phyloP scores from a whole-genome alignment of 2,797 vertebrate genomes.

The Naso thynnoides region DNA sequence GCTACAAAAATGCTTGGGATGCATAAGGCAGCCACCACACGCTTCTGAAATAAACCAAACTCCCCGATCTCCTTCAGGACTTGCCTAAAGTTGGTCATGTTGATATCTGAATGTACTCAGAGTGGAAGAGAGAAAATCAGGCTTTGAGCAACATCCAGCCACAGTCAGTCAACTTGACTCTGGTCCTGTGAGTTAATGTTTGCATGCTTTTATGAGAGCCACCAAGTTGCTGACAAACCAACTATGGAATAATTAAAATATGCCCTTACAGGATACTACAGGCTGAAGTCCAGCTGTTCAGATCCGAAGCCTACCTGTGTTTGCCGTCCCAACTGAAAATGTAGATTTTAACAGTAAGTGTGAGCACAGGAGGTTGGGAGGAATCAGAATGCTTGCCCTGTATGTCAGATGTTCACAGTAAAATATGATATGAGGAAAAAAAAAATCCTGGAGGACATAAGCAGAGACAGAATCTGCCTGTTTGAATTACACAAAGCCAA shows the following conservation, averaged over 20 bases:
- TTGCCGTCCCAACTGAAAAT: background rate
- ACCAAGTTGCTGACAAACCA: constrained; percentile 19
- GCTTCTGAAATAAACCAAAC: constrained; percentile 89
- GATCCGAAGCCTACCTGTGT: too few relatives aligned
- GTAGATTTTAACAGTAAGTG: background rate
- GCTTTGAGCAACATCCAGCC: background rate
- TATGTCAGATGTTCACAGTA: background rate
- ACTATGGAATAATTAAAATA: background rate
- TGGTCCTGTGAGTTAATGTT: constrained; percentile 64
- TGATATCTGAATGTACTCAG: background rate
- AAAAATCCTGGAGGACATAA: background rate
- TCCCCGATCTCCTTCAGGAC: constrained; percentile 85
- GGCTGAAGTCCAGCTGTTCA: constrained; percentile 46
- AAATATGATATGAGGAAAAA: background rate
- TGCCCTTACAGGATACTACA: constrained; percentile 1
- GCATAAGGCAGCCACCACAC: constrained; percentile 79
- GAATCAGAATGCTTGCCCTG: too few relatives aligned
- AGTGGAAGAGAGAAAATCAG: background rate
- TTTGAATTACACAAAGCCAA: too few relatives aligned
- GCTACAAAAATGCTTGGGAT: constrained; percentile 78
- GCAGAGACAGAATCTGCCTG: background rate
- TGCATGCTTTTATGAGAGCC: constrained; percentile 42
- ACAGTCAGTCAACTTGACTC: background rate
- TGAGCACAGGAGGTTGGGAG: background rate
- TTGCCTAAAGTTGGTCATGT: constrained; percentile 84